These are phyloP conservation scores for Dolomedes plantarius DNA, from an alignment of 2,888 invertebrate genomes.

Conservation along the genomic window DNA sequence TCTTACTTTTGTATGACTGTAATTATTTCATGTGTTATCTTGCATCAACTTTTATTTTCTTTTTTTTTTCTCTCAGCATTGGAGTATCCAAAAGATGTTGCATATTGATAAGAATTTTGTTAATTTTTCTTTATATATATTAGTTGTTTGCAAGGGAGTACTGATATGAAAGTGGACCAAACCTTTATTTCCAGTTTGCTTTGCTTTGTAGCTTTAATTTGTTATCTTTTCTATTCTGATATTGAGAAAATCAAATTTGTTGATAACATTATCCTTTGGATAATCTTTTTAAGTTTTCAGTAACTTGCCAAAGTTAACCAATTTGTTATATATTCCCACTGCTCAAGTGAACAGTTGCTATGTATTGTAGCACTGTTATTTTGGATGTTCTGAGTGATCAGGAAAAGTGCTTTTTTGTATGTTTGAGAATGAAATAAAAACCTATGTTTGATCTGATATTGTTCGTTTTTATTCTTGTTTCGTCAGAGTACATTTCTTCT, in stretches of 20 bases:
- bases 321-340: constrained; percentile 36
- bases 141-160: background rate
- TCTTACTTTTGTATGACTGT: background rate
- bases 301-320: constrained; percentile 23
- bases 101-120: no score
- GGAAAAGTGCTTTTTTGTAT: constrained; percentile 67
- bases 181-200: constrained; percentile 15
- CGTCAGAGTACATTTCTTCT: no score
- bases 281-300: background rate
- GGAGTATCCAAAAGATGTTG: background rate
- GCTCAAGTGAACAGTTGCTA: constrained; percentile 44
- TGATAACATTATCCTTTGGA: constrained; percentile 3
- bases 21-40: background rate
- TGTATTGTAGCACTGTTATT: constrained; percentile 33
- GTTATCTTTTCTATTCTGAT: constrained; percentile 16
- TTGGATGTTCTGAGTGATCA: constrained; percentile 49
- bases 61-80: background rate
- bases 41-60: background rate
- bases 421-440: constrained; percentile 62
- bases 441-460: constrained; percentile 35
- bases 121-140: no score
- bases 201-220: constrained; percentile 9
- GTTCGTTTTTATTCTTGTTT: no score
- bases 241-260: background rate
- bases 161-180: constrained; percentile 35